Evolutionary conservation across 2,888 invertebrate genomes (phyloP).

Genomic region (Diaphora mendica): DNA sequence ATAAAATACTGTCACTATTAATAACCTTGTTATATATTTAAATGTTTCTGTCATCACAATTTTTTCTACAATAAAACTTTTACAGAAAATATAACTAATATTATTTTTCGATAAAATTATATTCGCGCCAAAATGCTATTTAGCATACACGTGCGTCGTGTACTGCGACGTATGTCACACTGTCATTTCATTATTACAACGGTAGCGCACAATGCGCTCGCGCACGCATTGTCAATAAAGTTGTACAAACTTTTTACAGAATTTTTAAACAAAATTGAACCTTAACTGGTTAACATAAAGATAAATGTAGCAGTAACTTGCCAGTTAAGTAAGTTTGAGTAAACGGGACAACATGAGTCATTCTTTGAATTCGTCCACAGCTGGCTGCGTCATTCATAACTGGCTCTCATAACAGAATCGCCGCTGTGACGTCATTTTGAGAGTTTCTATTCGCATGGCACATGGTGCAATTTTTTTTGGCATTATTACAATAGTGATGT

Average conservation of each 20-base stretch:
- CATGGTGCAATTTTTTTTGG: slow-evolving; percentile 34
- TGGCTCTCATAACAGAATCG: slow-evolving; percentile 53
- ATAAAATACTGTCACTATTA: slow-evolving; percentile 74
- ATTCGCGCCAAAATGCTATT: slow-evolving; percentile 59
- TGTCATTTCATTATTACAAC: slow-evolving; percentile 60
- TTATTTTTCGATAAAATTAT: slow-evolving; percentile 30
- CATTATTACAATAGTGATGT: slow-evolving; percentile 35
- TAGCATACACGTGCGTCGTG: slow-evolving; percentile 52
- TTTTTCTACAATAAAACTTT: slow-evolving; percentile 30
- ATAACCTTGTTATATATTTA: slow-evolving; percentile 69
- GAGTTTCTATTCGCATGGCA: slow-evolving; percentile 52
- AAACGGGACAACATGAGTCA: slow-evolving; percentile 75
- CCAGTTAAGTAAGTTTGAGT: slow-evolving; percentile 42
- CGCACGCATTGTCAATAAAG: slow-evolving; percentile 74
- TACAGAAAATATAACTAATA: slow-evolving; percentile 32
- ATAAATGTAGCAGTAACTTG: slow-evolving; percentile 13
- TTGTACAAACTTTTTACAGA: slow-evolving; percentile 48
- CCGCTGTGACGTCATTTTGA: slow-evolving; percentile 54
- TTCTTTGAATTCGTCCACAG: slow-evolving; percentile 63
- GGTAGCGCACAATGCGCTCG: slow-evolving; percentile 76
- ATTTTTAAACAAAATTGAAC: slow-evolving; percentile 33
- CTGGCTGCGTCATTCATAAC: slow-evolving; percentile 80
- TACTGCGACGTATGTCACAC: slow-evolving; percentile 63
- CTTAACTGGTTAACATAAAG: slow-evolving; percentile 12
- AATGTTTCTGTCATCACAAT: slow-evolving; percentile 78